Base-by-base conservation (phyloP, 2,113 vertebrate genomes). In the Python bivittatus region DNA sequence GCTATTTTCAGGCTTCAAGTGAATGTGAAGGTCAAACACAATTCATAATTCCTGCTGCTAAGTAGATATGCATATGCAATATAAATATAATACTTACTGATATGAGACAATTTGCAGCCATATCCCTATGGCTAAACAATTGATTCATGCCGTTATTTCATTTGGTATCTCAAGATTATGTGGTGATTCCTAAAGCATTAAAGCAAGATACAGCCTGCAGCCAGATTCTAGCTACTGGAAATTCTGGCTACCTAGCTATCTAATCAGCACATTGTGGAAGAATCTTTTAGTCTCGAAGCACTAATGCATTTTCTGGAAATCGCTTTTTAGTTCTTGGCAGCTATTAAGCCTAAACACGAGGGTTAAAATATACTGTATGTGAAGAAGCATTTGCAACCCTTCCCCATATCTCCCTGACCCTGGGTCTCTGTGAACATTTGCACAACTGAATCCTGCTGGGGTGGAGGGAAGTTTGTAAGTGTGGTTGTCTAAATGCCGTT, bases 141-240 rank as follows among this genome's bases (percentile, higher is more conserved):
- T 94, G 48, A 8, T 0, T n/a, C 33, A 91, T 27, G 12, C 85
- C 52, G 88, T 53, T 58, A 3, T 0, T 88, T 92, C 56, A 68
- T 90, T 83, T 83, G 68, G 58, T 0, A 23, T 84, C 38, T 54
- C 8, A 57, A 29, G 64, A 79, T 94, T 86, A 64, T 2, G 64
- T 88, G 6, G 7, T 38, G n/a, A 72, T 90, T 90, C 54, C 88
- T 92, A 84, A 53, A 53, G 53, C 12, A 57, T 79, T 57, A 72
- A 86, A 93, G 6, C 33, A 27, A 13, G 79, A 4, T 6, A 56
- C 8, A n/a, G 58, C 48, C 13, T 54, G 22, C 22, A 84, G 72
- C 20, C 84, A 86, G 12, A 29, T 20, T 61, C 52, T 64, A 23
- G 29, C 27, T 3, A 68, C 1, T 22, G 53, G 42, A 52, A 58